Evolutionary conservation across 2,113 vertebrate species (phyloP), one percentile per base, ranked within the genome.

Genomic region (Plotosus lineatus): DNA sequence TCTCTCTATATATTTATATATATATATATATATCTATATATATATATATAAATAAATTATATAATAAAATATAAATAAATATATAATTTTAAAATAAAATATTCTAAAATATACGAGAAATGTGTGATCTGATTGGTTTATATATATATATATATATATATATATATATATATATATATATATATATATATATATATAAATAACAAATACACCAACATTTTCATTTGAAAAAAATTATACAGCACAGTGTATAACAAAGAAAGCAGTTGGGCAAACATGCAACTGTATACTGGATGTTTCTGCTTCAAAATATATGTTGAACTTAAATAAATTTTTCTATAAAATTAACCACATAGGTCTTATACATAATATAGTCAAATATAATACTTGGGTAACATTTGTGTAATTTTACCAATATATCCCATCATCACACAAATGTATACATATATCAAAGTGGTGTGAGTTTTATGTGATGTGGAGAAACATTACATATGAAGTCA

Each of bases 401-500:
- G n/a, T 3, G n/a, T 31, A n/a, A 58, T 58, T 58, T 58, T 60
- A 60, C 4, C 14, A 60, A 60, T 60, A 31, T 60, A 31, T 31
- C 28, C 26, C 14, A 60, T 60, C 58, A 60, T 14, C 12, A 17
- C 53, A 26, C 3, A 60, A n/a, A n/a, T n/a, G n/a, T n/a, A n/a
- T n/a, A n/a, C n/a, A n/a, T n/a, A 60, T 60, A 60, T 60, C 53
- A 11, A 56, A 96, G 9, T 92, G 94, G 66, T 95, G 94, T 0
- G 93, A 89, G n/a, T 88, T 87, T 85, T 92, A 90, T 6, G 60
- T 26, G 7, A 91, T 94, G 82, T 89, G 90, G 82, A 95, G 91
- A 82, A 85, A 75, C 86, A 96, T 89, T 90, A 88, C 94, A 94
- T 87, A 96, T 91, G 85, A 92, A 95, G 0, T 96, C 94, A n/a